These are phyloP conservation scores for Caenorhabditis elegans DNA, from an alignment of 1,140 invertebrate species.

Conservation along the genomic window DNA sequence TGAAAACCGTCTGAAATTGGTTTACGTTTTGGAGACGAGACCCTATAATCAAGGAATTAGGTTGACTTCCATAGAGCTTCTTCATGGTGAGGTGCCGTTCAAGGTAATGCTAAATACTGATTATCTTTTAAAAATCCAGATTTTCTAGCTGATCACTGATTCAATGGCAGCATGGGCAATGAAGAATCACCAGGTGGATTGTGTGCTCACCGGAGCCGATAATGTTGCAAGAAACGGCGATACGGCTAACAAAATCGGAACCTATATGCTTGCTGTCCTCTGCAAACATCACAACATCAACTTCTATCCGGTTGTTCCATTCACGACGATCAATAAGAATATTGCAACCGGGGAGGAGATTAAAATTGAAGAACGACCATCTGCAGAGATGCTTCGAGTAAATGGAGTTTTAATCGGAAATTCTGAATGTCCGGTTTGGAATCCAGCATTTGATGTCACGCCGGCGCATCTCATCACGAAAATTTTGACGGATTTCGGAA, in stretches of 20 bases:
- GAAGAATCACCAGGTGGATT: slow-evolving; percentile 71
- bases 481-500: slow-evolving; percentile 89
- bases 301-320: slow-evolving; percentile 89
- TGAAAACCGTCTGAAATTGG: slow-evolving; percentile 77
- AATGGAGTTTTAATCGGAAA: slow-evolving; percentile 72
- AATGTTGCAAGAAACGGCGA: slow-evolving; percentile 91
- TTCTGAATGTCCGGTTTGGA: slow-evolving; percentile 88
- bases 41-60: slow-evolving; percentile 91
- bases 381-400: slow-evolving; percentile 84
- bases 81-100: slow-evolving; percentile 84
- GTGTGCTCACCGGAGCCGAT: slow-evolving; percentile 76
- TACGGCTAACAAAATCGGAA: slow-evolving; percentile 99
- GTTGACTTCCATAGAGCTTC: slow-evolving; percentile 90
- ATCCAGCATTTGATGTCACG: slow-evolving; percentile 98
- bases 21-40: slow-evolving; percentile 92
- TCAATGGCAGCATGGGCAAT: slow-evolving; percentile 89
- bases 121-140: not conserved
- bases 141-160: slow-evolving; percentile 89
- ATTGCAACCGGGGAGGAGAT: slow-evolving; percentile 81
- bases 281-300: slow-evolving; percentile 87
- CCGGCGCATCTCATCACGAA: slow-evolving; percentile 83
- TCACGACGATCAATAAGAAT: slow-evolving; percentile 84
- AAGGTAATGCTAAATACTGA: not conserved
- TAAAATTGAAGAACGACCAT: slow-evolving; percentile 87
- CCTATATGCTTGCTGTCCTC: slow-evolving; percentile 89